Evolutionary conservation across 1,140 invertebrate genomes (phyloP), one percentile per base, ranked within the genome.

Genomic region (Propsilocerus akamusi): DNA sequence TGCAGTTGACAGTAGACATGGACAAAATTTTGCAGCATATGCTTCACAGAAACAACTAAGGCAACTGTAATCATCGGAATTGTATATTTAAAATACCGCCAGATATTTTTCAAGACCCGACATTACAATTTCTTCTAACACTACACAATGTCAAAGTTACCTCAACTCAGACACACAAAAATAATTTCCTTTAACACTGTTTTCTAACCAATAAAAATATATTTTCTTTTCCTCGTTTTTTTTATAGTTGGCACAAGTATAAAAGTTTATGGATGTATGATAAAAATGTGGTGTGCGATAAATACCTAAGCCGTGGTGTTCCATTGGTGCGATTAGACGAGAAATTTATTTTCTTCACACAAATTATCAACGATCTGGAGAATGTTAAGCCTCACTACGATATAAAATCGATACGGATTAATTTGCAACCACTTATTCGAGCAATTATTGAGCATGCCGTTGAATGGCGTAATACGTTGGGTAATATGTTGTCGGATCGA

Each of bases 241-340:
- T n/a, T 62, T 61, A n/a, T 52, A 78, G 76, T 55, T 90, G 85
- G 83, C 76, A 75, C 51, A 78, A 79, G 56, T 90, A 83, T 59
- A 74, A 74, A 52, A 79, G 77, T 61, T 67, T 94, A 4, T 93
- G 88, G 88, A 73, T 75, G 8, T 77, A 74, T 54, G 85, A 92
- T 58, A 93, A 93, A 68, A 68, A 72, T 47, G 58, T 72, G 12
- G 74, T 76, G 3, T 82, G 81, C 53, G 76, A 86, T 54, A 81
- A 81, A 61, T 93, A 89, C 68, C 71, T 81, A 4, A 65, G 69
- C 25, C 78, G 77, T 48, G 72, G 78, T 58, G 79, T 81, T 4
- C 76, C 79, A 11, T 73, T 91, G 4, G 68, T 76, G 20, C 73
- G 78, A 52, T 90, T 83, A 67, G 83, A 91, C 58, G 80, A 89